Base-by-base conservation (phyloP, 2,888 invertebrate species). In the Lordiphosa andalusiaca region DNA sequence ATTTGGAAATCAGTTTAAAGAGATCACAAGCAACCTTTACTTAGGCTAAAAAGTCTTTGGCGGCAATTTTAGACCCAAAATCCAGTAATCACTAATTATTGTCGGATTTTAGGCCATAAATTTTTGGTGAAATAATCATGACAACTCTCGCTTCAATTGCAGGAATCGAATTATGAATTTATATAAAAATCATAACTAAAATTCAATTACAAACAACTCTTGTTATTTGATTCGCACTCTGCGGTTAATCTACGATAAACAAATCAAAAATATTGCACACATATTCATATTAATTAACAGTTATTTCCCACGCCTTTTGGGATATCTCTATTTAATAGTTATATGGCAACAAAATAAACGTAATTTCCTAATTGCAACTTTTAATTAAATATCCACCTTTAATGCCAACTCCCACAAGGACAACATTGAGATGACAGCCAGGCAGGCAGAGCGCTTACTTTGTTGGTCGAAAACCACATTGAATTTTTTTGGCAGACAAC, bases 361-460 rank as follows among this genome's bases (percentile, higher is more conserved):
- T 19, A 16, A 50, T 46, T 57, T 76, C 41, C 60, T 59, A 67
- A 67, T 73, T 70, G 71, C 49, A 56, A 60, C 39, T 64, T 77
- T 71, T 74, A 81, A 76, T 76, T 71, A 62, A 76, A 74, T 67
- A 71, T 74, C 71, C 60, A 68, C 71, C 53, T 59, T 66, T 53
- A 44, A 57, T 57, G 46, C 49, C 21, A 53, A 44, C 42, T 52
- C 30, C 23, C 25, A 25, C 51, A 53, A 40, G 40, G 53, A 10
- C 30, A 44, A 48, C 37, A 44, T 21, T 12, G 48, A 40, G 40
- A 40, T 48, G 51, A 50, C 25, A 50, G 47, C 41, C 44, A 51
- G 33, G 25, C 44, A 51, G 33, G 25, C 38, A 55, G 33, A 50
- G 51, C 50, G 60, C 57, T 54, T 72, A 16, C 23, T 30, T 25